A percentile compares a stretch with the other conserved stretches of the same genome.
Conservation (phyloP, 2,113 vertebrate species). For the Tapirus terrestris region DNA sequence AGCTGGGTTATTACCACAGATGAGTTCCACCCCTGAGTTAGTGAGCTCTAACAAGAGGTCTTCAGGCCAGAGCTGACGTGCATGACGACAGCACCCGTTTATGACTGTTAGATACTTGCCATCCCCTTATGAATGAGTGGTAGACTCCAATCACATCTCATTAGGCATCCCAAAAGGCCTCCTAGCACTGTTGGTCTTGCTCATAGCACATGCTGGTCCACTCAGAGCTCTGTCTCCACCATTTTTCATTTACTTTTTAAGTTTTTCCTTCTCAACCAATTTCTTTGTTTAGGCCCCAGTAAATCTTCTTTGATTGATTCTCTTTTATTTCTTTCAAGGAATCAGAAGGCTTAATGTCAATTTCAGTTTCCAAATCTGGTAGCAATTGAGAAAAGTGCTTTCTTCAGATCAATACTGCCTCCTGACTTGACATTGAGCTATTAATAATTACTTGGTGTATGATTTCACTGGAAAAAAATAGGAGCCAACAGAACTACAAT, state of each 20-base stretch:
- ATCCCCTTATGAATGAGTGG: rapidly evolving
- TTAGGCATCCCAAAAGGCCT: neutral
- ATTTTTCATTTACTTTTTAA: neutral
- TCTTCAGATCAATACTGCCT: constrained; percentile 33
- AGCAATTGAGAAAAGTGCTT: constrained; percentile 54
- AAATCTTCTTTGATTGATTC: neutral
- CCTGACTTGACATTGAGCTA: neutral
- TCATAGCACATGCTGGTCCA: rapidly evolving
- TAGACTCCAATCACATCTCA: rapidly evolving
- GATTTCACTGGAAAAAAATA: neutral
- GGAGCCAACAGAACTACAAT: neutral
- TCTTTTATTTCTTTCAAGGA: constrained; percentile 37
- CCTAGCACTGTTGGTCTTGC: rapidly evolving
- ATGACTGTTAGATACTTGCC: too few relatives aligned
- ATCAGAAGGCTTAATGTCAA: neutral
- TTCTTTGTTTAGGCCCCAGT: neutral
- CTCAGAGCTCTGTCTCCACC: neutral
- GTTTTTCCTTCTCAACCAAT: neutral
- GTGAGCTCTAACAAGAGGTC: rapidly evolving
- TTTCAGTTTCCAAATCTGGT: constrained; percentile 53
- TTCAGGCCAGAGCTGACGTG: neutral
- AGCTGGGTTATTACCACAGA: rapidly evolving
- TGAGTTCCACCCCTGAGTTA: rapidly evolving
- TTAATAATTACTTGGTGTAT: neutral
- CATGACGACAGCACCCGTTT: rapidly evolving